Conservation (phyloP, 1,140 invertebrate species). For the Helicoverpa zea region DNA sequence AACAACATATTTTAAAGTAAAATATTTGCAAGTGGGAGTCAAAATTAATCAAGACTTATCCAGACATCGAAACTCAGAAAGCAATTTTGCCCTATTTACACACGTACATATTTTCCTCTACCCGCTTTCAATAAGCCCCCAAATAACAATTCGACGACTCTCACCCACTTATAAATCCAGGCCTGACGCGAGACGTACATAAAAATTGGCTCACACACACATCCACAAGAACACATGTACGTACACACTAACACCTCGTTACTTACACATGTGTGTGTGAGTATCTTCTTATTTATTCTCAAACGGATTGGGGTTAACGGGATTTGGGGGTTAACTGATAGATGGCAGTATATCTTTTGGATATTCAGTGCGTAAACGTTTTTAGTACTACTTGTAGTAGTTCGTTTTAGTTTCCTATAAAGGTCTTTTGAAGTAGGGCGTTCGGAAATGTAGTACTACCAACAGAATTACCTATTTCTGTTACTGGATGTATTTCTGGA, state of each 20-base stretch:
- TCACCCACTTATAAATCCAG: constrained; percentile 39
- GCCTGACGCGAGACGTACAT: constrained; percentile 21
- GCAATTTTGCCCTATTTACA: too few relatives aligned
- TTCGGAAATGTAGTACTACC: too few relatives aligned
- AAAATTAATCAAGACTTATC: too few relatives aligned
- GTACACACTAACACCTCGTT: background rate
- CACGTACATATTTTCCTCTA: background rate
- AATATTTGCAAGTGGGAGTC: too few relatives aligned
- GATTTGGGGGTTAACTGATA: constrained; percentile 23
- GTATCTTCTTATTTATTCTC: constrained; percentile 23
- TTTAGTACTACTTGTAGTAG: background rate
- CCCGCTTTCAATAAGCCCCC: background rate
- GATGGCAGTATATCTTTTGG: constrained; percentile 4
- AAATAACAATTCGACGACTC: constrained; percentile 32
- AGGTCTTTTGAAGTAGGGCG: background rate
- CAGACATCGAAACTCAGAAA: too few relatives aligned
- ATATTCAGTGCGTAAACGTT: background rate
- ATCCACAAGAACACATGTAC: background rate
- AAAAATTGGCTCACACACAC: constrained; percentile 43
- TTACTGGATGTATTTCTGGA: too few relatives aligned
- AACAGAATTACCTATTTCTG: too few relatives aligned
- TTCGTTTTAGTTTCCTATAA: background rate
- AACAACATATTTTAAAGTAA: too few relatives aligned
- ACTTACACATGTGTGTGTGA: constrained; percentile 18
- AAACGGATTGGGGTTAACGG: constrained; percentile 8